Evolutionary conservation across 2,113 vertebrate genomes (phyloP).

Genomic region (crab-eating macaque (Macaca fascicularis)): T2T-MFA8v1.1 NC_088389.1:11597501-11598000

Average conservation of each 20-base stretch:
- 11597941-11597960: fast-evolving
- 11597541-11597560: fast-evolving
- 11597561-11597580: neutral
- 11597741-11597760: neutral
- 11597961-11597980: fast-evolving
- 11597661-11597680: neutral
- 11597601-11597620: neutral
- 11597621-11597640: neutral
- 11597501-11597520: fast-evolving
- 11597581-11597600: neutral
- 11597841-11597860: neutral
- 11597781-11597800: fast-evolving
- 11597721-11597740: neutral
- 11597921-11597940: fast-evolving
- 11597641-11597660: neutral
- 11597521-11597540: neutral
- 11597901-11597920: neutral
- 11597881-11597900: neutral
- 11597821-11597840: fast-evolving
- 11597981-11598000: neutral
- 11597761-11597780: neutral
- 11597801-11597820: fast-evolving
- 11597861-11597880: neutral
- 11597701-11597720: fast-evolving
- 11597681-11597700: neutral